Evolutionary conservation across 2,888 invertebrate species (phyloP).

Genomic region (Drosophila nigricruria): DNA sequence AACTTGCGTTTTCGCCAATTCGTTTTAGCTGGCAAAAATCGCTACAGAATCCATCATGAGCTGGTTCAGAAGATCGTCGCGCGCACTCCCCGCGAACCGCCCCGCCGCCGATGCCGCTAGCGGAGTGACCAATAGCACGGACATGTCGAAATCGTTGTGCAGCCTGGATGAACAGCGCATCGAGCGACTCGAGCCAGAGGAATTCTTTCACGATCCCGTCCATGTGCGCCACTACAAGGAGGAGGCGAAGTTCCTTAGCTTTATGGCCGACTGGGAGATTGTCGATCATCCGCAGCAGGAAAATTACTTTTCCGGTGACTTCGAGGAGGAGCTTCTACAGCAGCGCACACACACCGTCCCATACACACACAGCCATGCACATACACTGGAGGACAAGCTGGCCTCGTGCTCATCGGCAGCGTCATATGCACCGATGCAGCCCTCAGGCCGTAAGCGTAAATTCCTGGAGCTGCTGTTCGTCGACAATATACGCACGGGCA

Average conservation of each 20-base stretch:
- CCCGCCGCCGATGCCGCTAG: not conserved
- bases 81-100: slow-evolving; percentile 86
- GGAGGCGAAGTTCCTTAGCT: slow-evolving; percentile 80
- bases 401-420: not conserved
- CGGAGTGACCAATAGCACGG: slow-evolving; percentile 1
- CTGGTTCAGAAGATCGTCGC: slow-evolving; percentile 89
- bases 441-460: slow-evolving; percentile 53
- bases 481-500: slow-evolving; percentile 74
- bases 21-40: slow-evolving; percentile 88
- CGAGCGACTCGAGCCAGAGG: slow-evolving; percentile 83
- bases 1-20: slow-evolving; percentile 88
- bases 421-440: not conserved
- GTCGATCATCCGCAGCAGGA: slow-evolving; percentile 74
- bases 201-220: slow-evolving; percentile 85
- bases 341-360: slow-evolving; percentile 55
- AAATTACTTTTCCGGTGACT: slow-evolving; percentile 84
- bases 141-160: slow-evolving; percentile 64
- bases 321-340: slow-evolving; percentile 82
- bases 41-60: slow-evolving; percentile 87
- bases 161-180: slow-evolving; percentile 64
- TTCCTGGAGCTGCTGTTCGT: slow-evolving; percentile 75
- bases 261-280: slow-evolving; percentile 85
- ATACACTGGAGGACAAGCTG: slow-evolving; percentile 24
- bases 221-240: slow-evolving; percentile 83
- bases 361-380: slow-evolving; percentile 19